These are phyloP conservation scores for Bugula neritina DNA, from an alignment of 2,888 invertebrate species.

Conservation along the genomic window DNA sequence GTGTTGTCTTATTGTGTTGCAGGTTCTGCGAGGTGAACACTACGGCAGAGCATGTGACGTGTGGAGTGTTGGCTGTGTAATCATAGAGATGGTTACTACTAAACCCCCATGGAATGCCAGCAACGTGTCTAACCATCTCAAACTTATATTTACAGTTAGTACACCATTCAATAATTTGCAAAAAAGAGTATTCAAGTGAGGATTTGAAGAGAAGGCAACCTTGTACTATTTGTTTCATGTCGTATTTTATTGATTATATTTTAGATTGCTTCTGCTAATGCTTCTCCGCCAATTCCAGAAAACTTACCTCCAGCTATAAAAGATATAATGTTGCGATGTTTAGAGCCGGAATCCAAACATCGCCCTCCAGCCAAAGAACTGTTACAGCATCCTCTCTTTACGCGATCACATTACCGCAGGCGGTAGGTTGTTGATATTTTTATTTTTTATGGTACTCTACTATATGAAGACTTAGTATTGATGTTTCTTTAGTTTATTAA, in stretches of 20 bases:
- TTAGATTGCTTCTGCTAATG: constrained; percentile 54
- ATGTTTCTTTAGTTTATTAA: no score
- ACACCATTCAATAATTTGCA: not conserved
- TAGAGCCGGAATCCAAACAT: constrained; percentile 50
- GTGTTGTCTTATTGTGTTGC: not conserved
- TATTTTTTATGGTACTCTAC: no score
- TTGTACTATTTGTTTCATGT: no score
- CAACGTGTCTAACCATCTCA: constrained; percentile 54
- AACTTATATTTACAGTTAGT: constrained; percentile 55
- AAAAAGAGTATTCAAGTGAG: no score
- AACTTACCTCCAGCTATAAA: constrained; percentile 47
- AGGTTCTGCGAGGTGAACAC: constrained; percentile 55
- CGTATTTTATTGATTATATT: no score
- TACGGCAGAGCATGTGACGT: constrained; percentile 57
- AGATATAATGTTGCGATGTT: constrained; percentile 52
- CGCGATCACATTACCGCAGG: constrained; percentile 29
- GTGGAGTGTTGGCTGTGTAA: constrained; percentile 56
- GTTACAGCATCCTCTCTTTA: constrained; percentile 50
- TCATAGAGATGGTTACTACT: constrained; percentile 56
- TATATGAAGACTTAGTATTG: no score
- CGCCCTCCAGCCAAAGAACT: constrained; percentile 53
- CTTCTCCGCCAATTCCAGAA: constrained; percentile 54
- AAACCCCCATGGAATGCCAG: constrained; percentile 56
- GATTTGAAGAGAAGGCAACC: no score
- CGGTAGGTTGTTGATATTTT: no score